Evolutionary conservation across 2,888 invertebrate species (phyloP).

Genomic region (Ornithoptera priamus): DNA sequence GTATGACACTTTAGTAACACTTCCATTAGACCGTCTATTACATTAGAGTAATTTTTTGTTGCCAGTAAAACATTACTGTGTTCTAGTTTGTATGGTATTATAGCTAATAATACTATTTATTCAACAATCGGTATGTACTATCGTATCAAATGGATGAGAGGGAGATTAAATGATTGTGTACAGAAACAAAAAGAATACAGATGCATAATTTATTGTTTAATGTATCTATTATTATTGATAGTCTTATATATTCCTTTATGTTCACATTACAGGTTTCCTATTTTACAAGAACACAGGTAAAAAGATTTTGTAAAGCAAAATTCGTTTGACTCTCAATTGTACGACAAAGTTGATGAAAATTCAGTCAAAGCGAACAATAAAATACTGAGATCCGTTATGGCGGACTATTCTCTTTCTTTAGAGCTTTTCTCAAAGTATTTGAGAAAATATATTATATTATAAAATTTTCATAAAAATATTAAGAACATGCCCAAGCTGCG

Average conservation of each 20-base stretch:
- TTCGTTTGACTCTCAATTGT: background rate
- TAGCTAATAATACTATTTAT: no score
- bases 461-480: conserved; percentile 1
- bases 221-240: no score
- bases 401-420: background rate
- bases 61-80: background rate
- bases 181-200: no score
- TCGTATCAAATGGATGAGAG: no score
- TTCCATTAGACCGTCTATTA: no score
- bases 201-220: no score
- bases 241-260: no score
- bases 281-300: background rate
- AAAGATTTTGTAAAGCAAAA: background rate
- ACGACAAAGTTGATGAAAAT: background rate
- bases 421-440: background rate
- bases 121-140: no score
- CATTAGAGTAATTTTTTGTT: no score
- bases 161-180: no score
- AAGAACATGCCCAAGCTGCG: background rate
- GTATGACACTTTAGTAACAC: no score
- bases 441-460: background rate
- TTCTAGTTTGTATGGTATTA: no score
- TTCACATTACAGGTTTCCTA: background rate
- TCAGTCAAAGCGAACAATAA: background rate
- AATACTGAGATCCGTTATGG: background rate